Conservation (phyloP, 2,888 invertebrate genomes). For the Autographa gamma region DNA sequence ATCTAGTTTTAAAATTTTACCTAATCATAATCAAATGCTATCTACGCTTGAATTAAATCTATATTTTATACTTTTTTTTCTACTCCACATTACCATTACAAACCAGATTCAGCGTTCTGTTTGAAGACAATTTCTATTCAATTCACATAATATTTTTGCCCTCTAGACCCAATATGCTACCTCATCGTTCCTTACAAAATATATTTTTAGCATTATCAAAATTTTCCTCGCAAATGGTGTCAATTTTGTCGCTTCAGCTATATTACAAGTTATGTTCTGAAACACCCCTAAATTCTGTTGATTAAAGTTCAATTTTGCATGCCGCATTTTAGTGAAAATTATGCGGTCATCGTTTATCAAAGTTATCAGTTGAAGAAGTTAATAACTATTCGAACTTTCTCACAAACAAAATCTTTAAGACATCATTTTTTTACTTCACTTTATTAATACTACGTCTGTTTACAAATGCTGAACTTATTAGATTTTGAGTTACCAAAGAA, state of each 20-base stretch:
- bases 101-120: background rate
- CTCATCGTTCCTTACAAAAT: slow-evolving; percentile 14
- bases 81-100: background rate
- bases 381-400: background rate
- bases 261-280: background rate
- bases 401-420: no score
- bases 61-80: no score
- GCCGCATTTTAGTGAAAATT: background rate
- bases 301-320: background rate
- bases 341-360: background rate
- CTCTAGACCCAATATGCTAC: slow-evolving; percentile 17
- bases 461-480: background rate
- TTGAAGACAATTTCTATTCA: slow-evolving; percentile 22
- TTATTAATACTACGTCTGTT: no score
- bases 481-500: background rate
- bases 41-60: no score
- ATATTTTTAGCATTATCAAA: background rate
- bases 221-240: slow-evolving; percentile 1
- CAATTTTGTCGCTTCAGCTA: background rate
- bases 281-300: background rate
- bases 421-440: no score
- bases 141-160: slow-evolving; percentile 8
- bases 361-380: background rate
- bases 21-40: no score
- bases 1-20: no score